Percentiles rank a stretch among this genome's conserved stretches.
Evolutionary conservation across 2,797 vertebrate genomes (phyloP).

Genomic region (Sternarchorhynchus goeldii): DNA sequence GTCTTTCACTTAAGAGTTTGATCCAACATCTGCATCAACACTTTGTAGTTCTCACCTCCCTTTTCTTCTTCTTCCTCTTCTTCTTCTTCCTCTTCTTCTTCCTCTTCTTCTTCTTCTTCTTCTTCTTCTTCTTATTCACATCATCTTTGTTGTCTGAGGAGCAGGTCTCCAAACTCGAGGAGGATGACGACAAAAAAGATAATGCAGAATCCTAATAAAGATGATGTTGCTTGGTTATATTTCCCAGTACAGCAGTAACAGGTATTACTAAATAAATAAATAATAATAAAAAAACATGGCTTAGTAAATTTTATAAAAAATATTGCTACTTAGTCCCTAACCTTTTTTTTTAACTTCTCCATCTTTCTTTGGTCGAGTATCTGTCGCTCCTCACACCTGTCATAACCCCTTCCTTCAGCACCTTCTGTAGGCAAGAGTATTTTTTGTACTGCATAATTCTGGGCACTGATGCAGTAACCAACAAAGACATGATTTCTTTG

Average conservation of each 20-base stretch:
- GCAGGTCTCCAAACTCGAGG: neutral
- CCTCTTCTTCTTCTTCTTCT: slow-evolving; percentile 32
- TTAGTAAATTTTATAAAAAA: no score
- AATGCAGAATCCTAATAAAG: slow-evolving; percentile 7
- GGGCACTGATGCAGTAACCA: no score
- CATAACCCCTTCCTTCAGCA: neutral
- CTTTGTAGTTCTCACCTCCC: neutral
- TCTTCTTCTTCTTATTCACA: slow-evolving; percentile 38
- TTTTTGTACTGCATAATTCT: neutral
- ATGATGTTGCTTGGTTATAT: neutral
- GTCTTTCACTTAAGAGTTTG: neutral
- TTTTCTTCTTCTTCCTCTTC: slow-evolving; percentile 36
- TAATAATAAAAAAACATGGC: no score
- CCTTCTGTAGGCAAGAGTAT: neutral
- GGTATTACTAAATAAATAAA: no score
- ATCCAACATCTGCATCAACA: neutral
- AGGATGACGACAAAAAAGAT: slow-evolving; percentile 7
- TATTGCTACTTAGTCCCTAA: no score
- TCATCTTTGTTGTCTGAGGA: slow-evolving; percentile 40
- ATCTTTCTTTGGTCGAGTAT: neutral
- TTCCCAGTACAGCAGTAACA: no score
- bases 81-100: slow-evolving; percentile 29
- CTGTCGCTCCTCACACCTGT: neutral
- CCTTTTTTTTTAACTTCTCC: slow-evolving; percentile 1
- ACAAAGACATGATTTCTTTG: no score